These are phyloP conservation scores for Ormyrus pomaceus DNA, from an alignment of 2,888 invertebrate species.

Conservation along the genomic window DNA sequence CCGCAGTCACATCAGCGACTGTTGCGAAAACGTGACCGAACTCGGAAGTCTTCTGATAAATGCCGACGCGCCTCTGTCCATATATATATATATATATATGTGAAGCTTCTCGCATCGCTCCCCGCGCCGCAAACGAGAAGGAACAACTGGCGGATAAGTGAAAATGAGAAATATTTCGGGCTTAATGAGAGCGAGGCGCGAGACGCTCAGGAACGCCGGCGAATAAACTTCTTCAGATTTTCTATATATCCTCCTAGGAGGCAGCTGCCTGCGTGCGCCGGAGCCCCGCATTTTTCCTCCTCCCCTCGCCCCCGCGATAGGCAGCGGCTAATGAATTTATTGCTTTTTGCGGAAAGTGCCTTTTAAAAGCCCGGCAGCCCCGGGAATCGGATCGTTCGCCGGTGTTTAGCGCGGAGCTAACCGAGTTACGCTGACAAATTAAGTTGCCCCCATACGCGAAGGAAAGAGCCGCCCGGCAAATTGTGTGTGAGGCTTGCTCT, in stretches of 20 bases:
- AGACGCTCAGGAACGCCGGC: constrained; percentile 12
- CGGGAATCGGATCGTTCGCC: constrained; percentile 22
- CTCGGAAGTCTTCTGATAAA: constrained; percentile 48
- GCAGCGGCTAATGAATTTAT: background rate
- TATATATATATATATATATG: background rate
- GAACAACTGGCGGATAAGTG: constrained; percentile 45
- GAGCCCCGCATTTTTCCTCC: constrained; percentile 47
- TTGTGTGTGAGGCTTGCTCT: constrained; percentile 24
- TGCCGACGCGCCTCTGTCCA: background rate
- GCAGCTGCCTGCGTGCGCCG: background rate
- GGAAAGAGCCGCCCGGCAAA: constrained; percentile 19
- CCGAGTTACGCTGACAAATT: constrained; percentile 67
- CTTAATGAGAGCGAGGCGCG: constrained; percentile 31
- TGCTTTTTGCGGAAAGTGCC: background rate
- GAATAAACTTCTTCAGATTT: too few species aligned
- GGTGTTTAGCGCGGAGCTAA: constrained; percentile 55
- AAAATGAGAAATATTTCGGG: constrained; percentile 52
- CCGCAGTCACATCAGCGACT: constrained; percentile 54
- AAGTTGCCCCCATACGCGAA: constrained; percentile 32
- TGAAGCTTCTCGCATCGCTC: constrained; percentile 38
- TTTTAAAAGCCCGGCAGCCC: constrained; percentile 28
- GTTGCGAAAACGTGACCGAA: constrained; percentile 56
- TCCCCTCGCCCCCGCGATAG: background rate
- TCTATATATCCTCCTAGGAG: background rate
- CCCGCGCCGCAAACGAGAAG: background rate